Base-by-base conservation (phyloP, 2,113 vertebrate species). In the Proteles cristata region DNA sequence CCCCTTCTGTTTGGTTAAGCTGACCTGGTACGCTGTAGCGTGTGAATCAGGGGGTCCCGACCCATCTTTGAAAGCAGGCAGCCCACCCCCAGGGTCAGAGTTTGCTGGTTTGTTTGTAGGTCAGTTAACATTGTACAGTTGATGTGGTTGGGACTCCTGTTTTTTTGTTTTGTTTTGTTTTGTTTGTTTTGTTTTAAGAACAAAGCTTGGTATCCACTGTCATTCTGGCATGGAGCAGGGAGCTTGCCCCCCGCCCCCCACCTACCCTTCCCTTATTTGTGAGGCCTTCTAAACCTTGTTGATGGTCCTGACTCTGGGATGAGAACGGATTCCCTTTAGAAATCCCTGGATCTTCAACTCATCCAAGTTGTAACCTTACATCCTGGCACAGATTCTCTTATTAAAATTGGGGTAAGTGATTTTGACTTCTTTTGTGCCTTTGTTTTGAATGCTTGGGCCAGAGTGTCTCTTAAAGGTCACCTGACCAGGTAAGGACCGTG, bases 101-200 rank as follows among this genome's bases (percentile, higher is more conserved):
- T 68, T 84, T 63, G 69, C 17, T 74, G 88, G 28, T 45, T 73
- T 90, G 48, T 84, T 93, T 96, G 89, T 81, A 81, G 71, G 39
- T 55, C 69, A 45, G 63, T 83, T 53, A 66, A 69, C 26, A 19
- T 73, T 65, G 73, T 93, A 26, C 43, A 88, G 11, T 25, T 61
- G 28, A 50, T 3, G 11, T 16, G 48, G 48, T 31, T 80, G 50
- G 28, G n/a, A 66, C 45, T 50, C 21, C 33, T 55, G 43, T 21
- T 31, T 43, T 33, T 48, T 66, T 11, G 31, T 12, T 85, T n/a
- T 63, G 7, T 39, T 14, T 77, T 48, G 12, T 33, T 68, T 68
- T 69, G 33, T 28, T 39, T 45, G 43, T 65, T 11, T 50, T 12
- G 8, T n/a, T 21, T 86, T n/a, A n/a, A 76, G 88, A 79, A 28